A percentile compares a stretch with the other conserved stretches of the same genome.
Conservation (phyloP, 2,888 invertebrate genomes). For the Stenolophus ochropezus region DNA sequence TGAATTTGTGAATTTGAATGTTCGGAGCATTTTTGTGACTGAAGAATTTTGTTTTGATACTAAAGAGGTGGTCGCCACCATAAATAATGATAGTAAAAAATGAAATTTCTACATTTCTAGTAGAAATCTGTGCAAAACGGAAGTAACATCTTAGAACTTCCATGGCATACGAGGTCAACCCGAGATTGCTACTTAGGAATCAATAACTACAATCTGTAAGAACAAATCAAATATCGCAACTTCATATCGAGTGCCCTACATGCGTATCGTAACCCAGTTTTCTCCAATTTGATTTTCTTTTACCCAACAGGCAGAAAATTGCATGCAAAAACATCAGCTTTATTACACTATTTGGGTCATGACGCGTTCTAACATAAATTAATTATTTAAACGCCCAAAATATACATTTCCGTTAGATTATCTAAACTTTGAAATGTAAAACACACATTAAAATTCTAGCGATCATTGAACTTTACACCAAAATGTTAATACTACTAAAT, state of each 20-base stretch:
- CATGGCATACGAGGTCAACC: background rate
- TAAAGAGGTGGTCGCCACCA: no score
- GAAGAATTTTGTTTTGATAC: no score
- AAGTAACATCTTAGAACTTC: background rate
- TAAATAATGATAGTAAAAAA: background rate
- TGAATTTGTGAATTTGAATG: no score
- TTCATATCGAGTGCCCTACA: background rate
- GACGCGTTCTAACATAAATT: background rate
- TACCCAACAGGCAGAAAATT: background rate
- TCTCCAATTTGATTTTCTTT: background rate
- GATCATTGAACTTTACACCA: conserved; percentile 10
- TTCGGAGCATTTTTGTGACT: no score
- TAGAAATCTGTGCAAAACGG: background rate
- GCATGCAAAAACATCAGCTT: background rate
- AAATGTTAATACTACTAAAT: conserved; percentile 13
- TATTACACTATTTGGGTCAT: conserved; percentile 15
- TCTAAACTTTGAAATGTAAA: conserved; percentile 36
- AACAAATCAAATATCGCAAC: background rate
- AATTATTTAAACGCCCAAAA: conserved; percentile 22
- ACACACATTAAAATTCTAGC: conserved; percentile 12
- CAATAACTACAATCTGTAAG: background rate
- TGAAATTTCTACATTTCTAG: background rate
- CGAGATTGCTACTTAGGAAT: background rate
- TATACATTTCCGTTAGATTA: conserved; percentile 44
- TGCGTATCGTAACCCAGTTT: background rate